Conservation (phyloP, 2,113 vertebrate species). For the Urocolius indicus region DNA sequence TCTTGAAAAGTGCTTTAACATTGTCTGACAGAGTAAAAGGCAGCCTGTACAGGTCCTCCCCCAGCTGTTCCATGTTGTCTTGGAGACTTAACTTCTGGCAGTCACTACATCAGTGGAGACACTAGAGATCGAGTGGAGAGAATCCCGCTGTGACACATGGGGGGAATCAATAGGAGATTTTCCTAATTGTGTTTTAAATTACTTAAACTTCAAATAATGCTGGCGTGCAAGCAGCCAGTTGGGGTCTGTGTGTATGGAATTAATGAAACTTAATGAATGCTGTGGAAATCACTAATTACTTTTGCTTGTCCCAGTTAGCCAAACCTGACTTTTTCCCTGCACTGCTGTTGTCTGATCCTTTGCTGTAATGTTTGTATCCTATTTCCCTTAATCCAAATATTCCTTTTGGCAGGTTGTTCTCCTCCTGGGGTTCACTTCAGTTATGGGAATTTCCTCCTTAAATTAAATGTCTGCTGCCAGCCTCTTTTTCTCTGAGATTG, state of each 20-base stretch:
- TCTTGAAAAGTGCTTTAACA: constrained; percentile 2
- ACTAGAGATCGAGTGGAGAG: background rate
- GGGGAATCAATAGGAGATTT: constrained; percentile 15
- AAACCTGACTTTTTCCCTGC: background rate
- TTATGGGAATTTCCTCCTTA: background rate
- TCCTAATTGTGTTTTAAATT: constrained; percentile 46
- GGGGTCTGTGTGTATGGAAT: background rate
- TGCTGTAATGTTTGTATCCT: background rate
- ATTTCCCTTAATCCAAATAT: background rate
- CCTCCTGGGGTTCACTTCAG: background rate
- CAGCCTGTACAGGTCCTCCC: background rate
- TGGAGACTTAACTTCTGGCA: constrained; percentile 5
- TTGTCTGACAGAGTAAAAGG: background rate
- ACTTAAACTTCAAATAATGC: constrained; percentile 26
- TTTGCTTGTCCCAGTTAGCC: background rate
- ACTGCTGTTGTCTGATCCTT: background rate
- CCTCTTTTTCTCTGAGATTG: background rate
- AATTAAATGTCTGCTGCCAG: background rate
- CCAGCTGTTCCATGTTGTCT: background rate
- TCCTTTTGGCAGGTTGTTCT: constrained; percentile 3
- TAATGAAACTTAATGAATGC: constrained; percentile 9
- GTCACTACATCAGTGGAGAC: background rate
- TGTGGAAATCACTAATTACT: constrained; percentile 35
- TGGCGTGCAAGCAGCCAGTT: background rate
- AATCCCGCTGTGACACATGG: background rate